Evolutionary conservation across 2,888 invertebrate genomes (phyloP), one percentile per base, ranked within the genome.

Genomic region (Pristionchus mayeri): DNA sequence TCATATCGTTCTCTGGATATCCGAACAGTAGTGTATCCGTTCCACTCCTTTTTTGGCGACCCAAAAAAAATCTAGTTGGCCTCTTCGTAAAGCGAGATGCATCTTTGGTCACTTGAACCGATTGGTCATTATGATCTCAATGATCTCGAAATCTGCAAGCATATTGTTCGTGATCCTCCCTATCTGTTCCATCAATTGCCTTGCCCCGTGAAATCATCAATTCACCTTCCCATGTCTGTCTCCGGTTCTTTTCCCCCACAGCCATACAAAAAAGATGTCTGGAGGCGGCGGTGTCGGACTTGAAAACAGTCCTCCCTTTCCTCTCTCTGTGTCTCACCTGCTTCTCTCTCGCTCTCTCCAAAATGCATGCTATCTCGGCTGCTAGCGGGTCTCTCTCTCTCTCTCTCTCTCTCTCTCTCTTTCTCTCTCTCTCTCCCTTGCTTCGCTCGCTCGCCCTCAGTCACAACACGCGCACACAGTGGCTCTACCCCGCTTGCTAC

Each of bases 231-330:
- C n/a, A n/a, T n/a, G 52, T 18, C 52, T 52, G 21, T 11, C 52
- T 52, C 52, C n/a, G n/a, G n/a, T n/a, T n/a, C n/a, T n/a, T 24
- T n/a, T 40, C 34, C 21, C 18, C 4, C 34, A 34, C 67, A 71
- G 40, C 37, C 71, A n/a, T 40, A 40, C 71, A 24, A 71, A 71
- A 71, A 71, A 4, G 24, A 40, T 44, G 37, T 71, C 71, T 71
- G 71, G 71, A 71, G 76, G 48, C 76, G 44, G 27, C 24, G 75
- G 44, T 50, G 40, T 3, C 6, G 34, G 76, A 50, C 76, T 34
- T 78, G 76, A 78, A 78, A 78, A 78, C 76, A 78, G 76, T 78
- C 76, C 50, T 48, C 76, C 21, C 76, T 18, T 50, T 27, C 76
- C 48, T 30, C 48, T 50, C 9, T 27, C 71, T 71, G 44, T 24